Base-by-base conservation (phyloP, 2,888 invertebrate genomes). In the Nipponacmea schrenckii region DNA sequence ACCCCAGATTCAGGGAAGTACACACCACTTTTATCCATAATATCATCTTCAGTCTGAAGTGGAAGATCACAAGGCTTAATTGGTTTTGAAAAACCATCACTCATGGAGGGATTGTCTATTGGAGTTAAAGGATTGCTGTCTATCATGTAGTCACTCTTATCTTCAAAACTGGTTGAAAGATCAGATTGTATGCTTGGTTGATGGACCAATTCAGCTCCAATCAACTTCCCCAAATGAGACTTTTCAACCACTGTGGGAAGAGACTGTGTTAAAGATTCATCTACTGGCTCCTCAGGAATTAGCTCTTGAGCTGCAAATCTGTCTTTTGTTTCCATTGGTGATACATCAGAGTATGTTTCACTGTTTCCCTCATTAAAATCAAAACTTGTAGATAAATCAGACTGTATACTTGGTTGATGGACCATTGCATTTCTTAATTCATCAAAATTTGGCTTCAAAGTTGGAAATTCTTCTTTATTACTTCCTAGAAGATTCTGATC, bases 351-450 rank as follows among this genome's bases (percentile, higher is more conserved):
- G 24, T 24, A 56, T 24, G 20, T 56, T 56, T 56, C 56, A 56
- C 56, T 56, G 24, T 56, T 56, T 56, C 56, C 56, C 14, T 56
- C 56, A 56, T 56, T 56, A 56, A 12, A 56, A 24, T 56, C 56
- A 14, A 56, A 56, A 56, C 56, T 56, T 20, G 56, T 56, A 24
- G 56, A 56, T 24, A 56, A 24, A 14, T 56, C 56, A 12, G 56
- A 56, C 56, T 56, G 56, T 24, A 56, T 56, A 24, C 56, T 56
- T 56, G 56, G 56, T 56, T 56, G 56, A 24, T 56, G 56, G 15
- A 56, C 56, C 10, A 56, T 24, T 24, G 56, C 20, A 10, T 56
- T 56, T 56, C 24, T 24, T 24, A 14, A 20, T 24, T 15, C 56
- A 24, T 24, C 20, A 56, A 56, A 56, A 39, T 39, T 39, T 39